These are phyloP conservation scores for Rapana venosa DNA, from an alignment of 2,888 invertebrate genomes.

Conservation along the genomic window DNA sequence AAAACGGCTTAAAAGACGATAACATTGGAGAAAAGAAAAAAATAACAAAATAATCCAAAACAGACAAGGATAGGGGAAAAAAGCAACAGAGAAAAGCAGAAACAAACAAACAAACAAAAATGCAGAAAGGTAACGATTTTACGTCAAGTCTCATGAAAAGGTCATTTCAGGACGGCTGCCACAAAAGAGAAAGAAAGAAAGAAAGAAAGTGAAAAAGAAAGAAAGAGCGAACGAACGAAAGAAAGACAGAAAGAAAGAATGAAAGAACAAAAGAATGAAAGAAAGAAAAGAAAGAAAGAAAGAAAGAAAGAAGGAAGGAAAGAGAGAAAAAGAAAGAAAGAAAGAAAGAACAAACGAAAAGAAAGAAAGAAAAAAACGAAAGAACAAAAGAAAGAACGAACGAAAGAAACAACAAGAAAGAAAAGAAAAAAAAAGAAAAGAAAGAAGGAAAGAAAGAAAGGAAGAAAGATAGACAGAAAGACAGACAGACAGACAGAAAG, in stretches of 20 bases:
- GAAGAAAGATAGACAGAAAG: background rate
- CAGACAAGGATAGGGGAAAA: no score
- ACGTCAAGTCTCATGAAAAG: background rate
- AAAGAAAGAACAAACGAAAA: background rate
- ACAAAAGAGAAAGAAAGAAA: background rate
- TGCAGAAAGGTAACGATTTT: background rate
- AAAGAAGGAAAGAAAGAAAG: background rate
- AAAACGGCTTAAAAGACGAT: no score
- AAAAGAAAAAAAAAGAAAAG: background rate
- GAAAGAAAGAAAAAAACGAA: background rate
- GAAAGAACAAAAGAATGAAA: no score
- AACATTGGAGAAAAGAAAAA: no score
- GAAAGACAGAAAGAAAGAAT: background rate
- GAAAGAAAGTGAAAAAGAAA: background rate
- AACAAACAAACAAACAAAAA: no score
- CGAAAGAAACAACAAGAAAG: background rate
- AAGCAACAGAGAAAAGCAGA: no score
- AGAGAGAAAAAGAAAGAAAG: background rate
- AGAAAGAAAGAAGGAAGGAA: background rate
- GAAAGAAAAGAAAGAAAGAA: background rate
- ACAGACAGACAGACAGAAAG: slow-evolving; percentile 18
- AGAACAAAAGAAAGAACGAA: background rate
- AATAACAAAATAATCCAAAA: no score
- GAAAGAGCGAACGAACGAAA: background rate
- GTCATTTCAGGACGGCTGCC: background rate